Evolutionary conservation across 2,888 invertebrate genomes (phyloP).

Genomic region (Artemia sp.): DNA sequence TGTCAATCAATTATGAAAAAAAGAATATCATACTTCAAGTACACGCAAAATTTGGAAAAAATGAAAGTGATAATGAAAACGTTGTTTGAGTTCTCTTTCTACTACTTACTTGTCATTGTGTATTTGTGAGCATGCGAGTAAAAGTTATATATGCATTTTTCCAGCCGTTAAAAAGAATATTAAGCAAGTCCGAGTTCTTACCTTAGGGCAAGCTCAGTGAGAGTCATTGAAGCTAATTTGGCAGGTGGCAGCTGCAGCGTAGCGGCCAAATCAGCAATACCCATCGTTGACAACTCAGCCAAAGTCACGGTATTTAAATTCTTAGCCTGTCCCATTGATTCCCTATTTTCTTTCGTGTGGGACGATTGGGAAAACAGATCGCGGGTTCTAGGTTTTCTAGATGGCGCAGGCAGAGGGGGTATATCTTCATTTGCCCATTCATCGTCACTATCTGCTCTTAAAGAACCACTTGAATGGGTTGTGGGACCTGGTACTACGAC

Average conservation of each 20-base stretch:
- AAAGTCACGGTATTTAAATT: slow-evolving; percentile 52
- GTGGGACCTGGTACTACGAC: slow-evolving; percentile 39
- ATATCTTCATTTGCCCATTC: slow-evolving; percentile 15
- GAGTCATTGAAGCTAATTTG: slow-evolving; percentile 63
- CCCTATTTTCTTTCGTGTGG: not conserved
- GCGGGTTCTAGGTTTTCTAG: slow-evolving; percentile 17
- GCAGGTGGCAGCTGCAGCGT: slow-evolving; percentile 57
- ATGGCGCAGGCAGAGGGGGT: slow-evolving; percentile 20
- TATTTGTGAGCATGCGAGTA: too few relatives aligned
- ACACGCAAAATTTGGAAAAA: too few relatives aligned
- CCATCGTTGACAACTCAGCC: slow-evolving; percentile 60
- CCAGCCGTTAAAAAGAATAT: too few relatives aligned
- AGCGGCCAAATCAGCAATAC: slow-evolving; percentile 57
- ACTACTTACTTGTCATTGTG: too few relatives aligned
- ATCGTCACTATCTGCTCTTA: slow-evolving; percentile 11
- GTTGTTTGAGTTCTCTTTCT: too few relatives aligned
- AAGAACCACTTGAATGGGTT: slow-evolving; percentile 41
- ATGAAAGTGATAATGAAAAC: too few relatives aligned
- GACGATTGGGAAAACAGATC: not conserved
- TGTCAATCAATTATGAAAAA: too few relatives aligned
- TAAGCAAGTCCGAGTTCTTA: slow-evolving; percentile 25
- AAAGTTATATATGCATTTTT: too few relatives aligned
- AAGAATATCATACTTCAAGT: too few relatives aligned
- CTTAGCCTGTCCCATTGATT: slow-evolving; percentile 28
- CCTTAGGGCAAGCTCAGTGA: slow-evolving; percentile 49